Percentiles rank a stretch among this genome's conserved stretches.
Evolutionary conservation across 2,797 vertebrate species (phyloP).

Genomic region (Myripristis murdjan): DNA sequence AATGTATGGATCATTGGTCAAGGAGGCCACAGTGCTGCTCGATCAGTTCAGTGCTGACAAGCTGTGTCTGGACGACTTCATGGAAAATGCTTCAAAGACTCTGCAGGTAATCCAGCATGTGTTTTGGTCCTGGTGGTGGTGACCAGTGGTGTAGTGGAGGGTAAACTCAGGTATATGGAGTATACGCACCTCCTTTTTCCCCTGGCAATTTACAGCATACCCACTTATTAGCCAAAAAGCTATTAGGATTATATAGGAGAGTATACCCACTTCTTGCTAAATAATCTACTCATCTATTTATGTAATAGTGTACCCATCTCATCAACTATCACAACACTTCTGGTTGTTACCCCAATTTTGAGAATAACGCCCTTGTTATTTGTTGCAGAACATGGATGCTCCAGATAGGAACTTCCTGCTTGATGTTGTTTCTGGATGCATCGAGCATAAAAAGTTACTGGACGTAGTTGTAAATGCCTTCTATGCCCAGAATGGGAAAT

Average conservation of each 20-base stretch:
- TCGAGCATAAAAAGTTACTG: slow-evolving; percentile 87
- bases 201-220: too few species aligned
- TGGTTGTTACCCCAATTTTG: not conserved
- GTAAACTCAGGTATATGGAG: too few species aligned
- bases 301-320: too few species aligned
- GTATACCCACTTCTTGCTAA: too few species aligned
- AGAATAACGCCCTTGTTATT: not conserved
- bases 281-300: too few species aligned
- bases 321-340: too few species aligned
- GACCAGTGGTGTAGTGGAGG: too few species aligned
- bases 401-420: slow-evolving; percentile 84
- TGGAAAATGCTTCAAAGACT: slow-evolving; percentile 77
- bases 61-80: slow-evolving; percentile 86
- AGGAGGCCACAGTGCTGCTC: slow-evolving; percentile 83
- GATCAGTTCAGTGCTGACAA: slow-evolving; percentile 83
- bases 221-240: too few species aligned
- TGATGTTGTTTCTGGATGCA: slow-evolving; percentile 89
- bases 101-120: slow-evolving; percentile 85
- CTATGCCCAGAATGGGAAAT: slow-evolving; percentile 82
- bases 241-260: too few species aligned
- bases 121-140: not conserved
- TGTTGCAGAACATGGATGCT: slow-evolving; percentile 77
- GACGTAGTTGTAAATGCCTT: slow-evolving; percentile 89
- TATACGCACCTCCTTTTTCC: too few species aligned
- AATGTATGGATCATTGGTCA: slow-evolving; percentile 82